Evolutionary conservation across 2,113 vertebrate genomes (phyloP), one percentile per base, ranked within the genome.

Genomic region (Beaufortia kweichowensis): DNA sequence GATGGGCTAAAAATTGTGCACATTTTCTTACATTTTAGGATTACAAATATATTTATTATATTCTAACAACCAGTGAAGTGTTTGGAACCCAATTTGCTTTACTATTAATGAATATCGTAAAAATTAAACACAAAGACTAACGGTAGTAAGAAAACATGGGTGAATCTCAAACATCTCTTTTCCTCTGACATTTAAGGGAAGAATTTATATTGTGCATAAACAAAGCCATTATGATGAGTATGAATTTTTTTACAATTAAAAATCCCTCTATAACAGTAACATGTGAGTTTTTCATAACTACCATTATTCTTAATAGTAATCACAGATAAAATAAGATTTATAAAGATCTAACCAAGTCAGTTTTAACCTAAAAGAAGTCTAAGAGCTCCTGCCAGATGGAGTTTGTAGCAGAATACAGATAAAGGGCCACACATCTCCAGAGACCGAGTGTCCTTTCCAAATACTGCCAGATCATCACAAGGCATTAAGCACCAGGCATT

Each of bases 391-490:
- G 24, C 39, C 56, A 7, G 28, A 75, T 61, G 28, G 39, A 10
- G 59, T 11, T 67, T 26, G 78, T 12, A 41, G 33, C 4, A 46
- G 46, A 67, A 59, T 61, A 50, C 41, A 43, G 50, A 57, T 24
- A 39, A 31, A 35, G 50, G 23, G 69, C 65, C 26, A 64, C 15
- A 70, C 33, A 56, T 60, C 69, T 72, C 55, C 6, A 7, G 55
- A n/a, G 55, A 72, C 14, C 4, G 23, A 59, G 33, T 26, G 55
- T 33, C 55, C 50, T 59, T 59, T 72, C 69, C 23, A 72, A 59
- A 59, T 8, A n/a, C 55, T 26, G 33, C 33, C 53, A 72, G 55
- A 72, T 59, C 69, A 41, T 33, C 68, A 71, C 28, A 72, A 72
- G 53, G 35, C 3, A 56, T 12, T 9, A 8, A 71, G 21, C 53